Evolutionary conservation across 2,113 vertebrate species (phyloP), one percentile per base, ranked within the genome.

Genomic region (Cheilinus undulatus): DNA sequence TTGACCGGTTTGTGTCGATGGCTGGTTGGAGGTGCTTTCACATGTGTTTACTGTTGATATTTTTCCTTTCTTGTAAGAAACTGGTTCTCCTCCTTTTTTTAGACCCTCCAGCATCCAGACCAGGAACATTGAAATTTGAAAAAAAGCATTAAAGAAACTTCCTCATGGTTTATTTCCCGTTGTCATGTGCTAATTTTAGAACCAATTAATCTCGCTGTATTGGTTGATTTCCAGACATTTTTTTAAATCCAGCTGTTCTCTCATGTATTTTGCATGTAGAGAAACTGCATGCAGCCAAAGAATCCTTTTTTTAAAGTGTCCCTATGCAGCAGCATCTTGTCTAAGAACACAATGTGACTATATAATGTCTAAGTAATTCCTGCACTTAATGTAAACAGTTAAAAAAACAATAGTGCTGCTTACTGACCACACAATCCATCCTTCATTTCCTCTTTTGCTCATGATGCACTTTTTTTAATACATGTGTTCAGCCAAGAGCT

Each of bases 1-100:
- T 93, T 93, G 92, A 89, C 88, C 85, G 67, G 86, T 94, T 91
- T 79, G 68, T 90, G 92, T 93, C 80, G 88, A 73, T 94, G 91
- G 84, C 86, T 93, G 86, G 84, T 93, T 93, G 81, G 54, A 92
- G 89, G 86, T 93, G 88, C 90, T 88, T 86, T 87, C 84, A 88
- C 78, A 83, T 87, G 83, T 93, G 88, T 93, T 89, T 64, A 84
- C 78, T 81, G 78, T 91, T 84, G 62, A 85, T 82, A 79, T 90
- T 88, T 87, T 80, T 87, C 83, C 88, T 90, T 88, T 45, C 85
- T 78, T 81, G 80, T 73, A 80, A 91, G 90, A 71, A 92, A 90
- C 92, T 90, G 85, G 86, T 86, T 68, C 84, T 82, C 52, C 77
- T 66, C 74, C 71, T 78, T 59, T 76, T n/a, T 75, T 67, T 64